Conservation (phyloP, 2,797 vertebrate species). For the Taeniopygia guttata region DNA sequence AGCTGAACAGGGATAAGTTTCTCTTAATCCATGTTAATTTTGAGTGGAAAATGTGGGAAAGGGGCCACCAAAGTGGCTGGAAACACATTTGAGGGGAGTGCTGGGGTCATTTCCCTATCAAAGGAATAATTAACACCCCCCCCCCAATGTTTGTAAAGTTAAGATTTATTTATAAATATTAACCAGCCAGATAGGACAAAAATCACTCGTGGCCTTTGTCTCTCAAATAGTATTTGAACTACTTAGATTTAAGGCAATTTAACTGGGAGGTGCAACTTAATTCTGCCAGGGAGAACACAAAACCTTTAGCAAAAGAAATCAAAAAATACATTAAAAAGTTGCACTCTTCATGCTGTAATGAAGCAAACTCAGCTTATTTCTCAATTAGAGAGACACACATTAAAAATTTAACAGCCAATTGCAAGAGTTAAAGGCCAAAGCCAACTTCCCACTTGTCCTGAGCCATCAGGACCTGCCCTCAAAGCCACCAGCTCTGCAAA, state of each 20-base stretch:
- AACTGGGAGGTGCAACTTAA: neutral
- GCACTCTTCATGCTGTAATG: neutral
- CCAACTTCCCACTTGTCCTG: neutral
- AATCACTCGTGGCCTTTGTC: neutral
- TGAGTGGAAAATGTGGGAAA: neutral
- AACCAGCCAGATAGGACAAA: neutral
- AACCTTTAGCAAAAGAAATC: neutral
- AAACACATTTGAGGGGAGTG: neutral
- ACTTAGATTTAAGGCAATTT: neutral
- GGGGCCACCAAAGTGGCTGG: neutral
- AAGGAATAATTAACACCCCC: neutral
- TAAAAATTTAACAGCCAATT: neutral
- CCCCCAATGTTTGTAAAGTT: neutral
- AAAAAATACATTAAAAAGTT: neutral
- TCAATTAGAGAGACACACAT: neutral
- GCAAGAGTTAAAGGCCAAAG: neutral
- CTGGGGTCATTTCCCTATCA: neutral
- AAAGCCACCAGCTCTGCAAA: neutral
- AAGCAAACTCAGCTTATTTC: neutral
- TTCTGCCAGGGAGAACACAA: neutral
- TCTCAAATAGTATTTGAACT: neutral
- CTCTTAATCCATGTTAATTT: rapidly evolving
- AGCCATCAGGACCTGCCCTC: neutral
- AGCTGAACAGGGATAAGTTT: rapidly evolving
- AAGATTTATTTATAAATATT: neutral